Evolutionary conservation across 2,797 vertebrate species (phyloP).

Genomic region (Coranthus polyacanthus): DNA sequence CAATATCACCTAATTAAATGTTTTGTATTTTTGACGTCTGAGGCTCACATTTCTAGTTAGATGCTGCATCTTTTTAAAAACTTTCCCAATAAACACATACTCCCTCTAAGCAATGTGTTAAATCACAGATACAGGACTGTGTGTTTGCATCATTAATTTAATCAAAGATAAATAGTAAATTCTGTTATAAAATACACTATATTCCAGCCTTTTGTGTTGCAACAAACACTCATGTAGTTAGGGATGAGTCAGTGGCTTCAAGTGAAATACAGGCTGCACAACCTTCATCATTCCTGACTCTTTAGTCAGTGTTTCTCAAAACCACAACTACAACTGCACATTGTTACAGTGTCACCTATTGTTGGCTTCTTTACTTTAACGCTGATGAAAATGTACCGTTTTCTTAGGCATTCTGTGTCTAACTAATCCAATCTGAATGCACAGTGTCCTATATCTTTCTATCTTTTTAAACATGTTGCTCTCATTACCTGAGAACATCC

Average conservation of each 20-base stretch:
- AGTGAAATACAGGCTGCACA: conserved; percentile 10
- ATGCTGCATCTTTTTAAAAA: no score
- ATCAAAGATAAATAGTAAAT: background rate
- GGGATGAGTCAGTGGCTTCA: conserved; percentile 16
- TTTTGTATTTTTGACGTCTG: no score
- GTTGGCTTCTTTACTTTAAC: no score
- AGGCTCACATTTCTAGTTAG: no score
- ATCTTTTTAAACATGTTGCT: background rate
- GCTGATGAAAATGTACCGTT: background rate
- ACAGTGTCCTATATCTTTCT: background rate
- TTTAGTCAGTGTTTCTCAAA: conserved; percentile 10
- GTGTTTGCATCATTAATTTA: background rate
- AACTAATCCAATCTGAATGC: background rate
- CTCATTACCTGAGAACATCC: background rate
- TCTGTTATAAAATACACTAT: background rate
- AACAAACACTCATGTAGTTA: background rate
- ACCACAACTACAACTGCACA: background rate
- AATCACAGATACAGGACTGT: no score
- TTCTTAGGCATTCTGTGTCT: background rate
- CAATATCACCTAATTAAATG: background rate
- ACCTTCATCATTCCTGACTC: conserved; percentile 9
- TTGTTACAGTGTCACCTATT: background rate
- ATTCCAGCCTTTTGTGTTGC: background rate
- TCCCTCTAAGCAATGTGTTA: no score
- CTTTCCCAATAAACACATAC: no score